phyloP scores from a whole-genome alignment of 2,888 invertebrate genomes.

The Eristalis intricaria region DNA sequence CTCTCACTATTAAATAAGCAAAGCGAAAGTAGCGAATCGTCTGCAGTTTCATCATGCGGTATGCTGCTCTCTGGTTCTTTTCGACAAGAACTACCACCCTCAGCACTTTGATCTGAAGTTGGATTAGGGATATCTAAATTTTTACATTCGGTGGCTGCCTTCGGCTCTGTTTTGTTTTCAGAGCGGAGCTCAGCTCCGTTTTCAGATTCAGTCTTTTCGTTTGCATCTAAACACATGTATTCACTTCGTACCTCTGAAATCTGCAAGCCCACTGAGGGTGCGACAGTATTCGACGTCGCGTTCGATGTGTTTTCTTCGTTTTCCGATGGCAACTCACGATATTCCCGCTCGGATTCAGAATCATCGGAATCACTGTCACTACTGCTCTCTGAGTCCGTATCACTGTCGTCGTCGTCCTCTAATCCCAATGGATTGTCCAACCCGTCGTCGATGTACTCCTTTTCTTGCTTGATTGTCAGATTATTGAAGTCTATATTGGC shows the following conservation, averaged over 20 bases:
- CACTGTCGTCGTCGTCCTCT: slow-evolving; percentile 36
- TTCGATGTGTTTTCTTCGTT: slow-evolving; percentile 7
- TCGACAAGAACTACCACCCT: not conserved
- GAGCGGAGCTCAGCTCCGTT: not conserved
- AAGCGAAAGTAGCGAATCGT: not conserved
- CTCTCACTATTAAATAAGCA: no score
- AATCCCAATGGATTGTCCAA: slow-evolving; percentile 7
- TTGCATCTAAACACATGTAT: slow-evolving; percentile 6
- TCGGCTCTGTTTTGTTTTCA: not conserved
- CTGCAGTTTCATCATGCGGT: not conserved
- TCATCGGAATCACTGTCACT: slow-evolving; percentile 18
- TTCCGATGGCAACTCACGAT: slow-evolving; percentile 56
- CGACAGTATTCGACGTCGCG: not conserved
- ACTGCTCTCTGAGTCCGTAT: slow-evolving; percentile 48
- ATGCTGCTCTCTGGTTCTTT: not conserved
- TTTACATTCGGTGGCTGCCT: not conserved
- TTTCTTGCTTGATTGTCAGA: slow-evolving; percentile 78
- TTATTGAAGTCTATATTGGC: slow-evolving; percentile 76
- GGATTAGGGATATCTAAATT: not conserved
- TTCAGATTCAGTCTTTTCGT: slow-evolving; percentile 58
- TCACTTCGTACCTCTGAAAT: slow-evolving; percentile 47
- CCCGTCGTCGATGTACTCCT: slow-evolving; percentile 73
- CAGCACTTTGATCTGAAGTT: not conserved
- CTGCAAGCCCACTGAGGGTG: slow-evolving; percentile 24
- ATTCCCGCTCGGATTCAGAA: slow-evolving; percentile 59